These are phyloP conservation scores for Irena cyanogastra DNA, from an alignment of 2,113 vertebrate species.

Conservation along the genomic window DNA sequence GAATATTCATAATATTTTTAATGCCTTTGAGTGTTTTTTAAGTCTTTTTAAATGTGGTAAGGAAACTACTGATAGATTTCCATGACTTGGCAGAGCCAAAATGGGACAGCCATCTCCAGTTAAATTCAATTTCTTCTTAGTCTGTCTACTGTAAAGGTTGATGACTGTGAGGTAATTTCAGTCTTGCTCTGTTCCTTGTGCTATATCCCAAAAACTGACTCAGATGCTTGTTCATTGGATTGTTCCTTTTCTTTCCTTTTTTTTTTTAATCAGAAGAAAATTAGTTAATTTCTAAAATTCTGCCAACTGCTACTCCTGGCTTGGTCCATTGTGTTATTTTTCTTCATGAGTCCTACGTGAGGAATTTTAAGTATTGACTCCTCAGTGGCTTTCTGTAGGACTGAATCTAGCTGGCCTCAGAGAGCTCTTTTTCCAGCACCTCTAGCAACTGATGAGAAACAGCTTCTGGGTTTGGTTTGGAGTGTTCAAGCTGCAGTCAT, in stretches of 20 bases:
- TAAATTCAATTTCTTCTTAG: not conserved
- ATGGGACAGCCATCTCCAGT: not conserved
- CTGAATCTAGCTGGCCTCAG: not conserved
- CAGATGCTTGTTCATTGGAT: not conserved
- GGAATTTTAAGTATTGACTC: not conserved
- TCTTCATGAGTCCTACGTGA: rapidly evolving
- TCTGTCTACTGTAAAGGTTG: not conserved
- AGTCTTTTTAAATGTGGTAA: not conserved
- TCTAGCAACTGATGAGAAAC: not conserved
- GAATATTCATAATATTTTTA: not conserved
- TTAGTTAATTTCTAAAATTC: not conserved
- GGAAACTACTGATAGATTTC: not conserved
- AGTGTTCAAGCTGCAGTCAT: not conserved
- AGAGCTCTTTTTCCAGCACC: not conserved
- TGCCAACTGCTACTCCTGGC: not conserved
- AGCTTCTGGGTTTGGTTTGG: not conserved
- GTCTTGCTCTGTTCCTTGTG: not conserved
- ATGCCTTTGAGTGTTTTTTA: not conserved
- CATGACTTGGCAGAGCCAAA: not conserved
- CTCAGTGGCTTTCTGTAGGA: not conserved
- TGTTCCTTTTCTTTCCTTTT: not conserved
- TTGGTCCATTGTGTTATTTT: not conserved
- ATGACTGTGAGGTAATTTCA: not conserved
- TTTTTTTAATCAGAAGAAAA: not conserved
- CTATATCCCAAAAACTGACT: not conserved